Evolutionary conservation across 1,140 invertebrate genomes (phyloP).

Genomic region (Solenopsis fugax): DNA sequence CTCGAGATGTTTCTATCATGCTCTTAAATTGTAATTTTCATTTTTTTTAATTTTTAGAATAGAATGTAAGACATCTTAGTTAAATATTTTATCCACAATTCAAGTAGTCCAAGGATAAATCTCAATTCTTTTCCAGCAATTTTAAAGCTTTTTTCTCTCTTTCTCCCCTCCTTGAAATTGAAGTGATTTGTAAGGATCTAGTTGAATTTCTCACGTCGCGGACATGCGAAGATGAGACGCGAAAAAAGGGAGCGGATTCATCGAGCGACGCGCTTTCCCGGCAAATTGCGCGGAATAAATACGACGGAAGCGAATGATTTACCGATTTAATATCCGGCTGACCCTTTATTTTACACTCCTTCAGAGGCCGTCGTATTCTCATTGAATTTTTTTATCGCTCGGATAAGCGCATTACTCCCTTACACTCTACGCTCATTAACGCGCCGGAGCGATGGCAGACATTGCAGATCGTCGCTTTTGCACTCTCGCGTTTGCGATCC

Average conservation of each 20-base stretch:
- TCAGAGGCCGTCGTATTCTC: background rate
- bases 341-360: background rate
- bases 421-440: conserved; percentile 41
- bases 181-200: conserved; percentile 41
- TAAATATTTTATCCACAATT: background rate
- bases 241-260: conserved; percentile 17
- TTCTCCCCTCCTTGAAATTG: background rate
- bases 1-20: background rate
- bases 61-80: background rate
- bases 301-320: conserved; percentile 42
- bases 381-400: conserved; percentile 28
- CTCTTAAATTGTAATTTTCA: background rate
- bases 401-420: background rate
- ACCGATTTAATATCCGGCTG: conserved; percentile 44
- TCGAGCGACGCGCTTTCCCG: conserved; percentile 16
- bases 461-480: conserved; percentile 24
- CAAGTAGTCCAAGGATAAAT: background rate
- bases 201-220: conserved; percentile 30
- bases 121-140: background rate
- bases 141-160: conserved; percentile 4
- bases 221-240: conserved; percentile 24
- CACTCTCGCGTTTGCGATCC: conserved; percentile 20
- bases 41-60: background rate
- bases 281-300: conserved; percentile 47
- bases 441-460: background rate